Conservation (phyloP, 2,888 invertebrate species). For the Sialis fuliginosa region DNA sequence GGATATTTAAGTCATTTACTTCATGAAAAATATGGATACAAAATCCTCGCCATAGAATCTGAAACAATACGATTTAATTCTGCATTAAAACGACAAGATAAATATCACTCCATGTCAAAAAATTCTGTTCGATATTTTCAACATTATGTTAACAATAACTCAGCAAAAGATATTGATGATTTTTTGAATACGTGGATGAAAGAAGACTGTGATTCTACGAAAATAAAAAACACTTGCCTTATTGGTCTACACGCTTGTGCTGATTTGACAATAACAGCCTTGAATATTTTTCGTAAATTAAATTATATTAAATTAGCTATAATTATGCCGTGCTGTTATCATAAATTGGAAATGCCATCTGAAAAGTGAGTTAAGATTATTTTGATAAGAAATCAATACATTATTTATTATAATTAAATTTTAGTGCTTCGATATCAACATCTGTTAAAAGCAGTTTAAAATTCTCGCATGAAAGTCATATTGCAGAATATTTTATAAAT, state of each 20-base stretch:
- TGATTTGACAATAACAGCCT: constrained; percentile 49
- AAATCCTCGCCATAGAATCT: constrained; percentile 51
- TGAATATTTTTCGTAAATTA: constrained; percentile 44
- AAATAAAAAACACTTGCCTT: constrained; percentile 20
- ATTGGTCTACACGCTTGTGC: constrained; percentile 64
- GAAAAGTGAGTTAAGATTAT: constrained; percentile 4
- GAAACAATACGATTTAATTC: constrained; percentile 32
- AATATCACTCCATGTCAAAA: constrained; percentile 32
- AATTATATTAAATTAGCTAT: constrained; percentile 34
- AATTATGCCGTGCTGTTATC: constrained; percentile 67
- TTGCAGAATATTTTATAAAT: constrained; percentile 31
- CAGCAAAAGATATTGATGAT: constrained; percentile 25
- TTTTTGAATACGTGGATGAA: constrained; percentile 25
- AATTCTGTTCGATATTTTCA: constrained; percentile 36
- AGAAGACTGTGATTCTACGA: constrained; percentile 11
- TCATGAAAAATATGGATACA: constrained; percentile 33
- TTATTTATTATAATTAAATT: not conserved
- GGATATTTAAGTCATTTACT: constrained; percentile 58
- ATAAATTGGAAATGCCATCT: constrained; percentile 34
- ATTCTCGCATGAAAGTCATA: not conserved
- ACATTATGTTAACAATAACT: constrained; percentile 35
- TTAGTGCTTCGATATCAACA: too few species aligned
- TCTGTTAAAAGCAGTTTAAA: not conserved
- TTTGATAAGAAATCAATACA: constrained; percentile 9
- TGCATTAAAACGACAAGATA: constrained; percentile 37